Percentiles rank a stretch among this genome's conserved stretches.
These are phyloP conservation scores for Polylopha cassiicola DNA, from an alignment of 2,888 invertebrate species.

Conservation along the genomic window DNA sequence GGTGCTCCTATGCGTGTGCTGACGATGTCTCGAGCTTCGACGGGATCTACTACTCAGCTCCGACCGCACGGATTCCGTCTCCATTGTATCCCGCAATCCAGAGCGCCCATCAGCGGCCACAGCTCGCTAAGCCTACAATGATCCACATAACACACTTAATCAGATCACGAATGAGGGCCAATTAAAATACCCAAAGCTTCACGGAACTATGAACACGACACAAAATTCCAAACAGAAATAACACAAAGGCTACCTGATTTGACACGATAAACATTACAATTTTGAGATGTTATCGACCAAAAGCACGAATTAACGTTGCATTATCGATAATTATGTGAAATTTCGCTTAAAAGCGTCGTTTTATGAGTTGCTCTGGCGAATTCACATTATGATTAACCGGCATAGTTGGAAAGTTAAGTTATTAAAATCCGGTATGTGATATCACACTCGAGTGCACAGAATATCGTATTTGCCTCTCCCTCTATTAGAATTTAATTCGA, in stretches of 20 bases:
- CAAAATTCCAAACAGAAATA: slow-evolving; percentile 32
- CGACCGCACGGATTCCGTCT: slow-evolving; percentile 95
- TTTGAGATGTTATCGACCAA: slow-evolving; percentile 21
- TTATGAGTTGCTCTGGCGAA: slow-evolving; percentile 49
- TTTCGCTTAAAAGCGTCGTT: slow-evolving; percentile 56
- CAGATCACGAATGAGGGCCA: slow-evolving; percentile 51
- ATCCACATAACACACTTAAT: slow-evolving; percentile 43
- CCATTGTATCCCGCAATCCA: slow-evolving; percentile 82
- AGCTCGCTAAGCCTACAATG: slow-evolving; percentile 46
- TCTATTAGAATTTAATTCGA: slow-evolving; percentile 1
- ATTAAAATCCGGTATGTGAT: slow-evolving; percentile 26
- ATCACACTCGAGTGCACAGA: slow-evolving; percentile 24
- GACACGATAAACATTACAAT: slow-evolving; percentile 15
- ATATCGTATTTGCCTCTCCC: slow-evolving; percentile 22
- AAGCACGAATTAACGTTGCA: slow-evolving; percentile 47
- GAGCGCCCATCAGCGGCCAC: slow-evolving; percentile 60
- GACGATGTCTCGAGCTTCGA: slow-evolving; percentile 80
- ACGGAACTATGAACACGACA: slow-evolving; percentile 49
- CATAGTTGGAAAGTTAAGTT: slow-evolving; percentile 26
- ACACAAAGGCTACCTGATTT: slow-evolving; percentile 21
- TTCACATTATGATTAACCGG: slow-evolving; percentile 43
- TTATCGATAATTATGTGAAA: slow-evolving; percentile 47
- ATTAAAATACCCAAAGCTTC: slow-evolving; percentile 61
- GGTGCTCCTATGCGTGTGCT: slow-evolving; percentile 81
- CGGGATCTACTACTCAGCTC: slow-evolving; percentile 91